These are phyloP conservation scores for Pleuronectes platessa DNA, from an alignment of 2,113 vertebrate species.

Conservation along the genomic window DNA sequence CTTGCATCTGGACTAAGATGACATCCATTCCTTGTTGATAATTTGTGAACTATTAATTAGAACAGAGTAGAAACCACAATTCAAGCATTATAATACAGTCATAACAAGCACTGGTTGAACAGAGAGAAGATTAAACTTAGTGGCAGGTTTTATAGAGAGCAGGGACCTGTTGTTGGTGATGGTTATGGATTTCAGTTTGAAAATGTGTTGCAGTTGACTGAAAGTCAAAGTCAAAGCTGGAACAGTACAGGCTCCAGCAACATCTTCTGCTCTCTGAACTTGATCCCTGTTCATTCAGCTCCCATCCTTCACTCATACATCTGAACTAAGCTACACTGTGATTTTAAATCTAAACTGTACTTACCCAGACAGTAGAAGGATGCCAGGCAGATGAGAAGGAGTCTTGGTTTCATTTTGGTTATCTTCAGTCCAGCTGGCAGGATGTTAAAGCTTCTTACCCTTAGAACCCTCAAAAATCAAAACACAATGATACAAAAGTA, in stretches of 20 bases:
- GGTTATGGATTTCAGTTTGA: not conserved
- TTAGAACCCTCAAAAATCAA: conserved; percentile 21
- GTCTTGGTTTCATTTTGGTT: conserved; percentile 73
- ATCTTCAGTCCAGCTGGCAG: conserved; percentile 41
- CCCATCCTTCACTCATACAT: not conserved
- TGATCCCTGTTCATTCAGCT: not conserved
- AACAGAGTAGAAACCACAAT: not conserved
- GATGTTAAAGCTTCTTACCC: conserved; percentile 28
- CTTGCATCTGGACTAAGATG: not conserved
- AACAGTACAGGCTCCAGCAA: not conserved
- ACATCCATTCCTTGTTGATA: not conserved
- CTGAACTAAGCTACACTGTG: not conserved
- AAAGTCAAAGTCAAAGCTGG: conserved; percentile 23
- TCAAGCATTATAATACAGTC: too few species aligned
- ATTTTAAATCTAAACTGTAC: conserved; percentile 46
- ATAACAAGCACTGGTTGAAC: not conserved
- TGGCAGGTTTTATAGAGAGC: not conserved
- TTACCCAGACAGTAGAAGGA: conserved; percentile 73
- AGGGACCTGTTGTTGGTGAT: not conserved
- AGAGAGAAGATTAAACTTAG: not conserved
- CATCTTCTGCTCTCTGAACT: conserved; percentile 1
- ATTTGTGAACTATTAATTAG: not conserved
- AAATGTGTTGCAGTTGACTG: not conserved
- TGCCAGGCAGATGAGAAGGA: conserved; percentile 61
- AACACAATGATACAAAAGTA: conserved; percentile 2